phyloP scores from a whole-genome alignment of 2,797 vertebrate genomes.

The Echiichthys vipera region DNA sequence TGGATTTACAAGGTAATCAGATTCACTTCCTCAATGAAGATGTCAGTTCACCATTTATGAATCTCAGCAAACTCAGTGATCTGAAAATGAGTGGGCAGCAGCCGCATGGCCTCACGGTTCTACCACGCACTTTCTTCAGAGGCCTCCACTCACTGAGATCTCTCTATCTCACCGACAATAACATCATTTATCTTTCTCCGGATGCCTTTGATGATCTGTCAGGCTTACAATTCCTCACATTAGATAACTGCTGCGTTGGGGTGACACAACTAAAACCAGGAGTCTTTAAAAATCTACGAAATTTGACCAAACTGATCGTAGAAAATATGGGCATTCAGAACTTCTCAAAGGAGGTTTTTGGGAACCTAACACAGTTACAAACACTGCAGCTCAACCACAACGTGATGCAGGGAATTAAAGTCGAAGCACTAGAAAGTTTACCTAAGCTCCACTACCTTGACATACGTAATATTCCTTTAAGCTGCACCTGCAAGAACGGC shows the following conservation, averaged over 20 bases:
- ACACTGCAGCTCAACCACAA: slow-evolving; percentile 85
- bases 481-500: slow-evolving; percentile 86
- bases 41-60: slow-evolving; percentile 81
- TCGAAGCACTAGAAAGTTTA: slow-evolving; percentile 74
- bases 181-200: slow-evolving; percentile 68
- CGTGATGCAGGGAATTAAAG: slow-evolving; percentile 80
- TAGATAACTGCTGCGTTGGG: slow-evolving; percentile 84
- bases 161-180: slow-evolving; percentile 85
- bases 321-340: slow-evolving; percentile 89
- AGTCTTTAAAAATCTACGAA: slow-evolving; percentile 87
- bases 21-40: slow-evolving; percentile 72
- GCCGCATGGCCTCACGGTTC: slow-evolving; percentile 80
- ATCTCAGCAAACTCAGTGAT: slow-evolving; percentile 82
- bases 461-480: slow-evolving; percentile 84
- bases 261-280: slow-evolving; percentile 83
- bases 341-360: slow-evolving; percentile 85
- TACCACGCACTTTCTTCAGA: slow-evolving; percentile 78
- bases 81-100: slow-evolving; percentile 82
- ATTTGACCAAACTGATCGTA: slow-evolving; percentile 75
- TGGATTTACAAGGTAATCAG: slow-evolving; percentile 83
- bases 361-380: slow-evolving; percentile 83
- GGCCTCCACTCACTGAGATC: slow-evolving; percentile 79
- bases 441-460: slow-evolving; percentile 86
- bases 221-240: slow-evolving; percentile 76
- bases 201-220: slow-evolving; percentile 86